A percentile compares a stretch with the other conserved stretches of the same genome.
Evolutionary conservation across 2,113 vertebrate species (phyloP).

Genomic region (Otolemur garnettii): DNA sequence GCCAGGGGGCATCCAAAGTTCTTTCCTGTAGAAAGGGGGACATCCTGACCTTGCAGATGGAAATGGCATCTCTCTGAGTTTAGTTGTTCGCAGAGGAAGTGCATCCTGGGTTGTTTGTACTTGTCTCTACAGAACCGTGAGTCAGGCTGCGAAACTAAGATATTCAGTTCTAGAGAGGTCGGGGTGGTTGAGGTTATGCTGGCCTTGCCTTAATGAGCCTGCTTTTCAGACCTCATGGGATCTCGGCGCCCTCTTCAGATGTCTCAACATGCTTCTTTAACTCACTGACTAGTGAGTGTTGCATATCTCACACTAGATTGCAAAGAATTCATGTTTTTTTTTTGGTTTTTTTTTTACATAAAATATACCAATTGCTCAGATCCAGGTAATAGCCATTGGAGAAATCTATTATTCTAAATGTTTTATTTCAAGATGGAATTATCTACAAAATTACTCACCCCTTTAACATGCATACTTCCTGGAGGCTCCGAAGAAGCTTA

Average conservation of each 20-base stretch:
- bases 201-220: not conserved
- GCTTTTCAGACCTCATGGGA: not conserved
- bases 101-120: not conserved
- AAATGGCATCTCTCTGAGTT: not conserved
- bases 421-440: slow-evolving; percentile 20
- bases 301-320: not conserved
- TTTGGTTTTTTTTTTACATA: not conserved
- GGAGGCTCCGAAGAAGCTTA: not conserved
- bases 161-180: not conserved
- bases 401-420: not conserved
- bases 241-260: too few relatives aligned
- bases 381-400: not conserved
- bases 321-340: not conserved
- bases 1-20: not conserved
- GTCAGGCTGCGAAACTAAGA: not conserved
- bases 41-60: not conserved
- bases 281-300: not conserved
- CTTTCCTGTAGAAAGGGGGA: too few relatives aligned
- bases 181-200: not conserved
- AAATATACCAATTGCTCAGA: not conserved
- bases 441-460: not conserved
- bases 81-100: not conserved
- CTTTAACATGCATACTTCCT: not conserved
- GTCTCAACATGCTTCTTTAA: not conserved
- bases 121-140: not conserved